Evolutionary conservation across 1,140 invertebrate species (phyloP), one percentile per base, ranked within the genome.

Genomic region (Anoplophora glabripennis): DNA sequence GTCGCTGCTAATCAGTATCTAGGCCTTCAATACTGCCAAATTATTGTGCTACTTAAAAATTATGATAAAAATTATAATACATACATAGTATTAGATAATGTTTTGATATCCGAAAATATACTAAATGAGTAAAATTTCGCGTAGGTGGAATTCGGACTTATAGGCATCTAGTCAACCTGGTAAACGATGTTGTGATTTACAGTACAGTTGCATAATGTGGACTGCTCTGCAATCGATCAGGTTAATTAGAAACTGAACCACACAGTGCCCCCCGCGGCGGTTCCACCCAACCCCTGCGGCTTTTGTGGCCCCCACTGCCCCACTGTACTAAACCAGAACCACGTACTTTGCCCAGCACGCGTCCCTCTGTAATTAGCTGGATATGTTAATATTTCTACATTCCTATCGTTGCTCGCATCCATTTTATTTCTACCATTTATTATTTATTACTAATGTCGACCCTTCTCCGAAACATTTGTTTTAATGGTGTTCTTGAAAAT

Each of bases 231-330:
- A 64, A 64, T 64, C 63, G 63, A 64, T 64, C 63, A 64, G 63
- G 47, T 61, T 64, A 64, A 64, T 64, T 64, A 58, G 63, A 64
- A 64, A 61, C 59, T 36, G 52, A 64, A 64, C 58, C 58, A 52
- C 52, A 58, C 53, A 48, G 47, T 48, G 35, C 53, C 47, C 58
- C 63, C 62, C 53, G 54, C 11, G 37, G 63, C 4, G 63, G 49
- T 48, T 54, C 38, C 58, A 58, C 54, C 59, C 63, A 61, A 38
- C 53, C 49, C 59, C 59, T 40, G 59, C 45, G 35, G 61, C 37
- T 38, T 51, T 42, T 38, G 46, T 54, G 57, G 56, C 46, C 56
- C 61, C 52, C 35, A 35, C 21, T 58, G 36, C 28, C 51, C 61
- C 48, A 40, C 41, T 37, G 47, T 12, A 46, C 47, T 12, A 28